Percentiles rank a stretch among this genome's conserved stretches.
Evolutionary conservation across 1,140 invertebrate genomes (phyloP).

Genomic region (Calephelis nemesis): DNA sequence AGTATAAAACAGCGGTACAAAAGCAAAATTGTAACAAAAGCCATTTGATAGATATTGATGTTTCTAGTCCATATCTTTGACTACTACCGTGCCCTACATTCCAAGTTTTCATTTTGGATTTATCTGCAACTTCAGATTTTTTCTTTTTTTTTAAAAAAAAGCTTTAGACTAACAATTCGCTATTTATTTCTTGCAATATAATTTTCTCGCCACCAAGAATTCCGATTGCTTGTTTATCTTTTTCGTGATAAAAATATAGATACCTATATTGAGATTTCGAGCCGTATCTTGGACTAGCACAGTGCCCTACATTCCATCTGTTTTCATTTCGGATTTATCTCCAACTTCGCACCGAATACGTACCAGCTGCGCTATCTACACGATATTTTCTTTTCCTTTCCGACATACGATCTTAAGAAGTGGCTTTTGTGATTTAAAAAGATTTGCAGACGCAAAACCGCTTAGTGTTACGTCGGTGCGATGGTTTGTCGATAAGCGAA

Average conservation of each 20-base stretch:
- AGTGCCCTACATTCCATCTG: constrained; percentile 65
- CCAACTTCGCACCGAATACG: constrained; percentile 67
- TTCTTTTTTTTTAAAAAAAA: no score
- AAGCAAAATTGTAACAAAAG: no score
- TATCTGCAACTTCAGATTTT: no score
- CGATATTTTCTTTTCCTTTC: constrained; percentile 75
- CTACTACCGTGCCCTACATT: no score
- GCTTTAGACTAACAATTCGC: no score
- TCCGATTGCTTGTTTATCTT: no score
- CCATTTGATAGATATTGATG: no score
- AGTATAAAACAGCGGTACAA: no score
- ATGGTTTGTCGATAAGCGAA: constrained; percentile 52
- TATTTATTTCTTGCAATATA: no score
- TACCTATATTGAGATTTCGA: neutral
- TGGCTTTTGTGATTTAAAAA: constrained; percentile 77
- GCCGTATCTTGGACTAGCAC: constrained; percentile 37
- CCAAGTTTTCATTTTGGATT: no score
- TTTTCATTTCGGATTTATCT: constrained; percentile 75
- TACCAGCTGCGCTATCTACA: constrained; percentile 62
- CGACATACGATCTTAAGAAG: constrained; percentile 70
- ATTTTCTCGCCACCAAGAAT: no score
- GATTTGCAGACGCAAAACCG: constrained; percentile 68
- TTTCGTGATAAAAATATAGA: neutral
- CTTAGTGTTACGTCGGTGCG: constrained; percentile 51
- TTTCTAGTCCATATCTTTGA: no score